Base-by-base conservation (phyloP, 2,888 invertebrate genomes). In the Crossocerus cetratus region DNA sequence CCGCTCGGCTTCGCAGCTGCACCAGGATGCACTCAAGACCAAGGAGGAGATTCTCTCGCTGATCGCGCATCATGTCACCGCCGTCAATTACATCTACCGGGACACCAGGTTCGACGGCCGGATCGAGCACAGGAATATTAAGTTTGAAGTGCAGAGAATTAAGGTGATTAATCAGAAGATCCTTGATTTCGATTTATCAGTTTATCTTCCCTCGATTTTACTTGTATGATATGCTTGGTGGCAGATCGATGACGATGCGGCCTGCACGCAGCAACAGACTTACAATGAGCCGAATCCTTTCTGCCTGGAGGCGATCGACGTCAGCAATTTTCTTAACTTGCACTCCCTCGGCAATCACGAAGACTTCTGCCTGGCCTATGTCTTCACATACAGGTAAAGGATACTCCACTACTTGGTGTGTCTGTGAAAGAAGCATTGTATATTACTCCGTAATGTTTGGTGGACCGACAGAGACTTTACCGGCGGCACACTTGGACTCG, bases 281-380 rank as follows among this genome's bases (percentile, higher is more conserved):
- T 92, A 90, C 77, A 91, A 91, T 71, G 93, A 93, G 62, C 96
- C 96, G 74, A 97, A 97, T 91, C 96, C 96, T 78, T 99, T 98
- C 91, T 99, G 99, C 90, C 93, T 96, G 91, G 96, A 97, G 88
- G 99, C 99, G 91, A 98, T 99, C 87, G 99, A 99, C 90, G 99
- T 99, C 76, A 98, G 98, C 85, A 99, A 99, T 92, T 99, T 99
- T 91, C 93, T 99, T 70, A 99, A 99, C 91, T 93, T 99, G 56
- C 99, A 99, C 91, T 99, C 99, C 13, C 92, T 99, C 78, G 96
- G 96, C 69, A 98, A 99, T 92, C 99, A 99, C 90, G 97, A 99
- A 87, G 97, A 97, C 91, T 99, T 99, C 92, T 99, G 99, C 90
- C 93, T 99, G 77, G 99, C 99, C n/a, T 99, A 99, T 90, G 98